phyloP scores from a whole-genome alignment of 2,797 vertebrate species.

The Muraenolepis orangiensis region DNA sequence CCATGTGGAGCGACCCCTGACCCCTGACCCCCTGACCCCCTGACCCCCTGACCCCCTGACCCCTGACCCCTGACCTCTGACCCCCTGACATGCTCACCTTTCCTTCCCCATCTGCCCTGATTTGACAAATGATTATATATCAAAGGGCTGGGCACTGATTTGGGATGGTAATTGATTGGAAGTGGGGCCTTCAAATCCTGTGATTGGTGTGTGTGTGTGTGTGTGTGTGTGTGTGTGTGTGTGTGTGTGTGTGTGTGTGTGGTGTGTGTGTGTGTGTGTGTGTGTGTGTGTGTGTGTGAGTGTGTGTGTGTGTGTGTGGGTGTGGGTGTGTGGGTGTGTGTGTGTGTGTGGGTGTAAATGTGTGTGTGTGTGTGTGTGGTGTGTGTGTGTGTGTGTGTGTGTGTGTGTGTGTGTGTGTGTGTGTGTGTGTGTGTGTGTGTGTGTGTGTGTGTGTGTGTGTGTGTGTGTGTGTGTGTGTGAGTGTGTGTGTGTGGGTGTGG shows the following conservation, averaged over 20 bases:
- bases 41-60: no score
- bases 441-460: conserved; percentile 33
- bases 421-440: background rate
- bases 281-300: conserved; percentile 27
- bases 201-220: conserved; percentile 78
- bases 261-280: conserved; percentile 41
- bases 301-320: conserved; percentile 21
- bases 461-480: conserved; percentile 36
- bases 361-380: no score
- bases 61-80: no score
- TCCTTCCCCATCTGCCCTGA: conserved; percentile 72
- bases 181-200: conserved; percentile 76
- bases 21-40: no score
- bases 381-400: background rate
- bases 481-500: conserved; percentile 17
- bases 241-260: background rate
- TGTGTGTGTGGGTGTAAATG: no score
- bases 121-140: conserved; percentile 82
- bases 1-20: conserved; percentile 73
- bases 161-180: conserved; percentile 79
- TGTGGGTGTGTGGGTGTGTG: background rate
- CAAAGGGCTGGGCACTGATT: conserved; percentile 77
- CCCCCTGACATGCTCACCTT: conserved; percentile 69
- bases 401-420: background rate
- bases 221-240: conserved; percentile 46